phyloP scores from a whole-genome alignment of 2,888 invertebrate genomes.

The Augochlorella aurata region DNA sequence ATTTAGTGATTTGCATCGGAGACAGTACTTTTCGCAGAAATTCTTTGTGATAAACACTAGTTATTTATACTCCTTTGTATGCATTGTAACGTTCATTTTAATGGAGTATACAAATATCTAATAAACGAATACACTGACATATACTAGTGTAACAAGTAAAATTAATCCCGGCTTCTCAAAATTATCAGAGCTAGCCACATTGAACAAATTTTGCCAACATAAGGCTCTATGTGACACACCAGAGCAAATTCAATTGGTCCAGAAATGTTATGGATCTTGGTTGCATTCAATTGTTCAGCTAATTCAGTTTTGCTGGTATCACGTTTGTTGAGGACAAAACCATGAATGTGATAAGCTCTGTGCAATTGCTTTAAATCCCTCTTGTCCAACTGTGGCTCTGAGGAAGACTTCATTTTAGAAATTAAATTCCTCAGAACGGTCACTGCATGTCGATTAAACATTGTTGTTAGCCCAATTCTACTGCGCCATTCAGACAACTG shows the following conservation, averaged over 20 bases:
- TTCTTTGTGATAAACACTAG: slow-evolving; percentile 20
- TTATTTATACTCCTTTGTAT: slow-evolving; percentile 28
- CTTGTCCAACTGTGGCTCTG: slow-evolving; percentile 72
- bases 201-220: slow-evolving; percentile 76
- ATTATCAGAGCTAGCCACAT: slow-evolving; percentile 77
- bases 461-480: slow-evolving; percentile 72
- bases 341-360: slow-evolving; percentile 78
- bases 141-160: slow-evolving; percentile 42
- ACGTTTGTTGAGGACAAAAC: slow-evolving; percentile 76
- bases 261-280: slow-evolving; percentile 75
- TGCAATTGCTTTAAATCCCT: slow-evolving; percentile 76
- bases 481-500: slow-evolving; percentile 75
- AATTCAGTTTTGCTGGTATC: slow-evolving; percentile 71
- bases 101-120: slow-evolving; percentile 27
- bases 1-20: slow-evolving; percentile 17
- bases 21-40: slow-evolving; percentile 6
- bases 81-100: slow-evolving; percentile 48
- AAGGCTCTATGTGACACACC: slow-evolving; percentile 74
- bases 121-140: slow-evolving; percentile 43
- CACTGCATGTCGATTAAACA: slow-evolving; percentile 78
- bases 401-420: slow-evolving; percentile 62
- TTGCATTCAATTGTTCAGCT: slow-evolving; percentile 72
- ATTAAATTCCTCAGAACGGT: slow-evolving; percentile 73
- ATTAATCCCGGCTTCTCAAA: slow-evolving; percentile 70
- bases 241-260: slow-evolving; percentile 79